These are phyloP conservation scores for Octonoba sinensis DNA, from an alignment of 2,888 invertebrate genomes.

Conservation along the genomic window DNA sequence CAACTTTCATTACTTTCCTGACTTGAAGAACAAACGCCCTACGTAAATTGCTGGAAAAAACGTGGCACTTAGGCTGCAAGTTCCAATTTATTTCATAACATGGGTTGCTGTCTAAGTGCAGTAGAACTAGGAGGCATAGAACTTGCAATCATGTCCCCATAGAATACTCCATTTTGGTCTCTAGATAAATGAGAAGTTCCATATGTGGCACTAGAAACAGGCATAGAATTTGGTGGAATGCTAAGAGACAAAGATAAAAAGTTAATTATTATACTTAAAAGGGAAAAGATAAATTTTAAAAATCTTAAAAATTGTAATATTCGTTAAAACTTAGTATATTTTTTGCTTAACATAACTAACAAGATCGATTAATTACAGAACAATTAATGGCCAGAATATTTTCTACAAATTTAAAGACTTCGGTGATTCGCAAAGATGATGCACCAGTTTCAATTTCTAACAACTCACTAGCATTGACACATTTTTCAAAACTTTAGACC, in stretches of 20 bases:
- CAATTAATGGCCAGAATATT: too few relatives aligned
- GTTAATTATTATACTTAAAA: too few relatives aligned
- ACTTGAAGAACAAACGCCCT: constrained; percentile 13
- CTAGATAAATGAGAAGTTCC: constrained; percentile 23
- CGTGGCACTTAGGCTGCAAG: constrained; percentile 28
- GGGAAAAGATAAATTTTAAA: too few relatives aligned
- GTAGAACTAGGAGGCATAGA: constrained; percentile 35
- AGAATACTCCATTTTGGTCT: constrained; percentile 36
- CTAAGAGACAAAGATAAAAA: neutral
- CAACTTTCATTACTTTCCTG: constrained; percentile 20
- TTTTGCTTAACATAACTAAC: too few relatives aligned
- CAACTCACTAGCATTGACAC: too few relatives aligned
- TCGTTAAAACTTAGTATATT: too few relatives aligned
- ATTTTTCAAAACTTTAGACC: too few relatives aligned
- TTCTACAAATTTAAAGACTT: too few relatives aligned
- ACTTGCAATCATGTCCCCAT: constrained; percentile 33
- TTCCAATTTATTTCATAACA: constrained; percentile 43
- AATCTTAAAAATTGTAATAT: too few relatives aligned
- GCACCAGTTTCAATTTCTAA: too few relatives aligned
- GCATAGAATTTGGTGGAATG: constrained; percentile 33
- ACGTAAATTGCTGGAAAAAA: constrained; percentile 34
- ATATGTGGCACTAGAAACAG: constrained; percentile 27
- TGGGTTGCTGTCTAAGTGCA: constrained; percentile 45
- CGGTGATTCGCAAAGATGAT: too few relatives aligned
- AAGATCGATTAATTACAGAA: too few relatives aligned